Evolutionary conservation across 2,113 vertebrate species (phyloP).

Genomic region (Orycteropus afer): DNA sequence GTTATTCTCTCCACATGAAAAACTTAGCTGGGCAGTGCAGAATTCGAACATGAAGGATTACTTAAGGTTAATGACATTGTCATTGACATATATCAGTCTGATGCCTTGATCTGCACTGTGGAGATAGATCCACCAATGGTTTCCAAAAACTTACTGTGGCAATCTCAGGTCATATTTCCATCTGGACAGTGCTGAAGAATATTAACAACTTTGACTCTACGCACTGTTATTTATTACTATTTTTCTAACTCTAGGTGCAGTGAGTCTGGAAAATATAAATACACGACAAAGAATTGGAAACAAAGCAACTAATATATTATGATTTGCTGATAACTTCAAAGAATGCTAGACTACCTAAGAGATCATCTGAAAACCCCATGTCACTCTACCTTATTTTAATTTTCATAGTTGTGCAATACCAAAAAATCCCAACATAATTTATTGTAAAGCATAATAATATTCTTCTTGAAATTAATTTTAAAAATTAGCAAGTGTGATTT

Average conservation of each 20-base stretch:
- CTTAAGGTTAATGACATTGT: background rate
- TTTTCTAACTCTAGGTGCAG: background rate
- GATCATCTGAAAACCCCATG: background rate
- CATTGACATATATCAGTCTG: background rate
- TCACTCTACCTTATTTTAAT: background rate
- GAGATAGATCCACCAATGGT: background rate
- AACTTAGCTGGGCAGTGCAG: background rate
- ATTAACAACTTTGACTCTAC: background rate
- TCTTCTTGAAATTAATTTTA: background rate
- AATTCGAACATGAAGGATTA: background rate
- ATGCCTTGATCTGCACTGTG: background rate
- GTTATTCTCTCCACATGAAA: background rate
- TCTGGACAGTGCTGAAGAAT: background rate
- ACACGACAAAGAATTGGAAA: background rate
- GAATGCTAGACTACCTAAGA: background rate
- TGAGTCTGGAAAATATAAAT: background rate
- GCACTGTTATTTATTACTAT: background rate
- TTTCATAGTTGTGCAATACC: background rate
- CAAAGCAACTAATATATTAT: slow-evolving; percentile 7
- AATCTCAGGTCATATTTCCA: background rate
- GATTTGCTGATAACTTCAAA: background rate
- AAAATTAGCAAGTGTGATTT: background rate
- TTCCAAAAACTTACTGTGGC: background rate
- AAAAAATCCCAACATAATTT: background rate
- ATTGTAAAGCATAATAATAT: background rate